Percentiles rank a stretch among this genome's conserved stretches.
Conservation (phyloP, 2,113 vertebrate genomes). For the Lepus europaeus region DNA sequence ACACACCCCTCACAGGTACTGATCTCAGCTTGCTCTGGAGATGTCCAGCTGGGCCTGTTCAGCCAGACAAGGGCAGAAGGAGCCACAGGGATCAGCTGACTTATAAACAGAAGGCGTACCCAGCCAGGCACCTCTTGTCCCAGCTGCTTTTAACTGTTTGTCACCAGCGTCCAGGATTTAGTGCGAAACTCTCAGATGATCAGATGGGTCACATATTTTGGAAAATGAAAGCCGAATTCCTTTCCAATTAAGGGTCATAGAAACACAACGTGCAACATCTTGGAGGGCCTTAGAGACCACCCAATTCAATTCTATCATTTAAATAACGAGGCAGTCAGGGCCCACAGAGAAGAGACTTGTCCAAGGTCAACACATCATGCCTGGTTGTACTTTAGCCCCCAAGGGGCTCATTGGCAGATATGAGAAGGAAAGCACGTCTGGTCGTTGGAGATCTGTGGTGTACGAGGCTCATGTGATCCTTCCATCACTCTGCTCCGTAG, state of each 20-base stretch:
- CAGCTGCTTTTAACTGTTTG: constrained; percentile 10
- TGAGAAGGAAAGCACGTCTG: constrained; percentile 42
- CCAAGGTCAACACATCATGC: constrained; percentile 22
- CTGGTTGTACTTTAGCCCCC: constrained; percentile 46
- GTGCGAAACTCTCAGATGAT: background rate
- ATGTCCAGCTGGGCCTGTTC: background rate
- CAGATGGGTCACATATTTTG: constrained; percentile 18
- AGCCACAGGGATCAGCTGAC: background rate
- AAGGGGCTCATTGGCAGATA: constrained; percentile 5
- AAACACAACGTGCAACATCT: background rate
- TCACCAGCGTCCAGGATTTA: background rate
- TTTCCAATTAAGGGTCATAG: constrained; percentile 4
- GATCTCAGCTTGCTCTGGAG: background rate
- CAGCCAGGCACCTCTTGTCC: background rate
- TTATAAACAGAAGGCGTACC: background rate
- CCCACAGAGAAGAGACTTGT: background rate
- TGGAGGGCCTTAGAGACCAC: background rate
- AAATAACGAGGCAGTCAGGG: background rate
- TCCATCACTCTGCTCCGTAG: background rate
- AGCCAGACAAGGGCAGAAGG: background rate
- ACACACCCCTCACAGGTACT: constrained; percentile 32
- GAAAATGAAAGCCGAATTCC: constrained; percentile 9
- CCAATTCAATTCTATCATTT: background rate
- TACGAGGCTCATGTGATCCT: background rate
- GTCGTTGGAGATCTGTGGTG: constrained; percentile 28